These are phyloP conservation scores for Eumacrocentrus americanus DNA, from an alignment of 2,888 invertebrate genomes.

Conservation along the genomic window DNA sequence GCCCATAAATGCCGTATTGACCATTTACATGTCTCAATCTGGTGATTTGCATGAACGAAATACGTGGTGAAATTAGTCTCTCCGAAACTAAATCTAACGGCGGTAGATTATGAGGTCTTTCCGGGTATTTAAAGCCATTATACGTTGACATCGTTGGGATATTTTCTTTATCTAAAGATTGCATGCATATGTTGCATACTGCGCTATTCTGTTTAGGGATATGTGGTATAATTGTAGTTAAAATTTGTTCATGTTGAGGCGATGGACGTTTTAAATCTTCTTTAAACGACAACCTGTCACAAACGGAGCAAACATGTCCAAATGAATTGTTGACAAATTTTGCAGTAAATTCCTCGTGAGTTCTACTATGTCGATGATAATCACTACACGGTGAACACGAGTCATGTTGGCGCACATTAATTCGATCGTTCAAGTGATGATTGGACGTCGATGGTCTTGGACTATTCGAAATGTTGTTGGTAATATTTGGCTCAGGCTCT, in stretches of 20 bases:
- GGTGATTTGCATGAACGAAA: no score
- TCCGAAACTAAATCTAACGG: constrained; percentile 37
- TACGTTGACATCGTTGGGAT: constrained; percentile 21
- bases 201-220: constrained; percentile 1
- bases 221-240: constrained; percentile 14
- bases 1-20: constrained; percentile 42
- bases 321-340: constrained; percentile 18
- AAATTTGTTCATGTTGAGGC: neutral
- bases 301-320: constrained; percentile 47
- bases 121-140: constrained; percentile 20
- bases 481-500: no score
- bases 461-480: no score
- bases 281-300: constrained; percentile 54
- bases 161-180: constrained; percentile 5
- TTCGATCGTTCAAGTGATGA: no score
- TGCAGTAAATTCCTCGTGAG: constrained; percentile 9
- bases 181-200: constrained; percentile 19
- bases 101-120: constrained; percentile 27
- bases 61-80: constrained; percentile 42
- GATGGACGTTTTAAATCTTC: constrained; percentile 40
- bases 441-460: no score
- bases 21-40: constrained; percentile 42
- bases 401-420: no score
- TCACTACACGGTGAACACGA: no score
- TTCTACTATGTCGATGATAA: no score